phyloP scores from a whole-genome alignment of 1,140 invertebrate genomes.

The Neodiprion lecontei region DNA sequence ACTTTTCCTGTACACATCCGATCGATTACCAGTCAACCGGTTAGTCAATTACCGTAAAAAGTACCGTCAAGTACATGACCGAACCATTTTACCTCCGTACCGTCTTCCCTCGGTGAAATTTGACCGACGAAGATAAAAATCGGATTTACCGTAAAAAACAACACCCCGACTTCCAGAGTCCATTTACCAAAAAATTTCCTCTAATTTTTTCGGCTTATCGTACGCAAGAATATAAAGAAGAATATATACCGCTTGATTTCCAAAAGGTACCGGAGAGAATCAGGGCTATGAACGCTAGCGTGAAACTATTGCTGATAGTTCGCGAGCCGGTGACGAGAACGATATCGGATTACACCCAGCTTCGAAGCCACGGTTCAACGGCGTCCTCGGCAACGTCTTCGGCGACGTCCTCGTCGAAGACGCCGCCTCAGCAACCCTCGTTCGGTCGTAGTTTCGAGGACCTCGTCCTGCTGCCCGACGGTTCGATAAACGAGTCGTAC shows the following conservation, averaged over 20 bases:
- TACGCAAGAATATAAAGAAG: too few relatives aligned
- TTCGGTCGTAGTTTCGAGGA: slow-evolving; percentile 76
- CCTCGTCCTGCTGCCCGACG: slow-evolving; percentile 79
- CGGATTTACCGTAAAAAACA: too few relatives aligned
- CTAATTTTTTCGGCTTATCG: slow-evolving; percentile 21
- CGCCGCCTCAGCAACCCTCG: slow-evolving; percentile 31
- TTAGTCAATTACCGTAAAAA: too few relatives aligned
- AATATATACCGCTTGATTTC: background rate
- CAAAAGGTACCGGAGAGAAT: slow-evolving; percentile 83
- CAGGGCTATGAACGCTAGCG: slow-evolving; percentile 90
- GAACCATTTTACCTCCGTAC: too few relatives aligned
- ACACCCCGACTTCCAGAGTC: too few relatives aligned
- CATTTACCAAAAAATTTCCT: background rate
- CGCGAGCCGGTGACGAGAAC: slow-evolving; percentile 94
- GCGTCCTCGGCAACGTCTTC: slow-evolving; percentile 62
- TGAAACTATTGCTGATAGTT: slow-evolving; percentile 93
- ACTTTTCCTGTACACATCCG: too few relatives aligned
- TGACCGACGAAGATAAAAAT: too few relatives aligned
- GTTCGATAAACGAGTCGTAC: slow-evolving; percentile 83
- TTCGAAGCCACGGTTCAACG: slow-evolving; percentile 77
- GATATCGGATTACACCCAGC: slow-evolving; percentile 95
- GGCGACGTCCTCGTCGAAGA: slow-evolving; percentile 26
- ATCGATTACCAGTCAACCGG: too few relatives aligned
- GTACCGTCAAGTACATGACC: too few relatives aligned
- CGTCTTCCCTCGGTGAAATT: too few relatives aligned